These are phyloP conservation scores for Mycteria americana DNA, from an alignment of 2,797 vertebrate species.

Conservation along the genomic window DNA sequence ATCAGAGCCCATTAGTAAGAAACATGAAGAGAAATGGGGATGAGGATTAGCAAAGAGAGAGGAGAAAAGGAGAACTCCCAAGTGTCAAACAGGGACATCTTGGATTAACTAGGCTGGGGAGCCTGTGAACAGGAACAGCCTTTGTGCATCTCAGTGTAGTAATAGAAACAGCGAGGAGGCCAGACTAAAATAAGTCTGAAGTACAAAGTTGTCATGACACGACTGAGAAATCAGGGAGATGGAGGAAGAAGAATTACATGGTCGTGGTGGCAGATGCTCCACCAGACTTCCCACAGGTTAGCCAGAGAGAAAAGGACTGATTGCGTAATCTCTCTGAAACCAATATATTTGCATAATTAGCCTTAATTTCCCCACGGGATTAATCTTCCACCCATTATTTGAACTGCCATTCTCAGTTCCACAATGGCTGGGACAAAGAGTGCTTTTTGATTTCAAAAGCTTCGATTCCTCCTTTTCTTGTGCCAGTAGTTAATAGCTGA, in stretches of 20 bases:
- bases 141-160: neutral
- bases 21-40: neutral
- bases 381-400: neutral
- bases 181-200: conserved; percentile 11
- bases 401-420: neutral
- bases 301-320: neutral
- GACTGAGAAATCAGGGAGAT: neutral
- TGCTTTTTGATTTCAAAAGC: neutral
- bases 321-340: neutral
- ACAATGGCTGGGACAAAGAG: neutral
- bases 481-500: neutral
- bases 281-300: neutral
- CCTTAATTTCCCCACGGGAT: neutral
- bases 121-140: neutral
- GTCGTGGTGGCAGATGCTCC: neutral
- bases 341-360: neutral
- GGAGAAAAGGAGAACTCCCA: neutral
- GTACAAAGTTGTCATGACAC: neutral
- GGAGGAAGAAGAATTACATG: neutral
- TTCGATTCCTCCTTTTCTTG: neutral
- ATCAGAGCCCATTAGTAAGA: neutral
- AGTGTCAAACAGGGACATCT: neutral
- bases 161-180: neutral
- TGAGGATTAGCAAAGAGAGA: neutral
- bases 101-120: neutral